Conservation (phyloP, 2,888 invertebrate genomes). For the Chrysotoxum bicinctum region DNA sequence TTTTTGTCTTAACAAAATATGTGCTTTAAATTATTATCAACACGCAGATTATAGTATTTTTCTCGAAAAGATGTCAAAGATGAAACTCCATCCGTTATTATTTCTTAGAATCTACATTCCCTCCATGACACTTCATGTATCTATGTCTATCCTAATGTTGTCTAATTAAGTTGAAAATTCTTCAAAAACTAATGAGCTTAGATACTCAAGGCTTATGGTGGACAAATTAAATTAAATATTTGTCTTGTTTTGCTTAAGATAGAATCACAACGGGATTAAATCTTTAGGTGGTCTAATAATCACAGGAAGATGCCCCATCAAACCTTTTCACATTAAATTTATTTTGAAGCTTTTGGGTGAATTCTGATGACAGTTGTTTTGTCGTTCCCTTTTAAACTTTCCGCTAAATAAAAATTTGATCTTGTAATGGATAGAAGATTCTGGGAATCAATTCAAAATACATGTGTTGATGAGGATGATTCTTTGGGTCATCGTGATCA, state of each 20-base stretch:
- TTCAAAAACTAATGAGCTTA: conserved; percentile 20
- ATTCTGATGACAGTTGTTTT: conserved; percentile 15
- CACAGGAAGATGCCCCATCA: not conserved
- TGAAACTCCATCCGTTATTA: not conserved
- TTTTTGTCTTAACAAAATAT: too few species aligned
- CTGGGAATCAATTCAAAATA: not conserved
- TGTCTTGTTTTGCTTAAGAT: not conserved
- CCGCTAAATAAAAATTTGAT: not conserved
- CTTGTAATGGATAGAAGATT: not conserved
- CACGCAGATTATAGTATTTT: too few species aligned
- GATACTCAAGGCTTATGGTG: not conserved
- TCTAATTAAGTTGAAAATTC: conserved; percentile 62
- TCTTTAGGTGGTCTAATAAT: conserved; percentile 60
- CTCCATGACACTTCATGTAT: not conserved
- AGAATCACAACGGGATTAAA: conserved; percentile 57
- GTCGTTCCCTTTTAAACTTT: not conserved
- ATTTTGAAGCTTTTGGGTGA: not conserved
- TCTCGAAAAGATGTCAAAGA: too few species aligned
- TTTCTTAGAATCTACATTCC: not conserved
- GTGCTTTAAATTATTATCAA: too few species aligned
- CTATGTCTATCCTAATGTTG: conserved; percentile 26
- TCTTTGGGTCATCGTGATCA: not conserved
- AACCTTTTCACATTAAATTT: not conserved
- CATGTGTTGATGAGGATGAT: not conserved
- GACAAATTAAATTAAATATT: conserved; percentile 37